Base-by-base conservation (phyloP, 2,113 vertebrate species). In the Cheilinus undulatus region DNA sequence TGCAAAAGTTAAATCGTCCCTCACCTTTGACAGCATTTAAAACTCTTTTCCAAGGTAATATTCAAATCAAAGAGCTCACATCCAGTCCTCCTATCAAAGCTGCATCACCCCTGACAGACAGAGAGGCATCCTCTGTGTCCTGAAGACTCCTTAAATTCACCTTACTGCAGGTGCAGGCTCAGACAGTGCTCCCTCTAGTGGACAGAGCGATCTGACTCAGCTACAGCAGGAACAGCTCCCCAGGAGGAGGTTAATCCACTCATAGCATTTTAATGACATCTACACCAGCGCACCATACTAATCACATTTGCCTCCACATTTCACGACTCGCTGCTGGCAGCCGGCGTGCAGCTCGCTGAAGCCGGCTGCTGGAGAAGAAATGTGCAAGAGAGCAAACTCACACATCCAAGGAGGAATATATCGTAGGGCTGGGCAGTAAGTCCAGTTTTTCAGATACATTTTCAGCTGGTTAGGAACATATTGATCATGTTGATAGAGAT, bases 261-360 rank as follows among this genome's bases (percentile, higher is more conserved):
- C 73, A 74, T 27, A 66, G 86, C 84, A 62, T 81, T 81, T 80
- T 76, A 86, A 84, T 74, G 85, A 72, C 76, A 80, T 72, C 80
- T n/a, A 59, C 78, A 69, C 71, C 81, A 34, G 69, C 65, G 56
- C 73, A 72, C 64, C 78, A 50, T 48, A 57, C 59, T 79, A 61
- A 82, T 65, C 64, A 78, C 63, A 59, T 54, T 50, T 57, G 67
- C 50, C 52, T 30, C 46, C 54, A 65, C 43, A 10, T 63, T 32
- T 72, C n/a, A 57, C 38, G 11, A 59, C 49, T 42, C 3, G 36
- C 45, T n/a, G 56, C 53, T 17, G 56, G 46, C 38, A 48, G 56
- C 69, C 38, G 42, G 57, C 7, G 46, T 6, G 45, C 32, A n/a
- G 63, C 76, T 64, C 43, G 11, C 15, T 14, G 60, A 23, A 20